These are phyloP conservation scores for Sphenodon punctatus DNA, from an alignment of 2,797 vertebrate species.

Conservation along the genomic window DNA sequence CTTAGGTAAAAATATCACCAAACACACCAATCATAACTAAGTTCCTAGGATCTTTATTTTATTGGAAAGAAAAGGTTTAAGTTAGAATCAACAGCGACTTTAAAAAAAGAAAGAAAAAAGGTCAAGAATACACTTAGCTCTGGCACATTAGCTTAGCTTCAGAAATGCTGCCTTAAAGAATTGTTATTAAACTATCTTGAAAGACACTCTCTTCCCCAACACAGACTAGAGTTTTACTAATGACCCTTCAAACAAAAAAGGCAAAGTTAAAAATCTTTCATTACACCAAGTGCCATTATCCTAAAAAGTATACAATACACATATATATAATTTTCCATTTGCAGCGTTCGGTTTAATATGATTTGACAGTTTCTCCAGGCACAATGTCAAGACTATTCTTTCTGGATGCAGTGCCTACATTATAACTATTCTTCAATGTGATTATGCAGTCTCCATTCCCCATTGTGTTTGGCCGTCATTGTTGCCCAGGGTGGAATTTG, in stretches of 20 bases:
- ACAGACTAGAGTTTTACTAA: background rate
- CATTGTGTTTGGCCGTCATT: background rate
- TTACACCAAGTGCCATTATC: background rate
- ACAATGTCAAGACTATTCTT: background rate
- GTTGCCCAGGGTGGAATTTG: background rate
- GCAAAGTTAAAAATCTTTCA: background rate
- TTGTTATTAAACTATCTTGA: no score
- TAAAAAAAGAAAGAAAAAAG: slow-evolving; percentile 1
- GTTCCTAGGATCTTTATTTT: background rate
- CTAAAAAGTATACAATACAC: background rate
- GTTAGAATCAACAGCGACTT: background rate
- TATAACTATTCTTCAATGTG: background rate
- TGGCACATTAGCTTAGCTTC: no score
- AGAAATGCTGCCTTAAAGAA: no score
- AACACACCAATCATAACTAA: background rate
- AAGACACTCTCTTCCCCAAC: no score
- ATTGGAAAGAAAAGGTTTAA: background rate
- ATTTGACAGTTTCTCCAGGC: slow-evolving; percentile 2
- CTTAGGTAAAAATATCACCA: background rate
- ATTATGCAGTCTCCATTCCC: background rate
- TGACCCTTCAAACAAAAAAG: background rate
- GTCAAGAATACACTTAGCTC: background rate
- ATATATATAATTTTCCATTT: background rate
- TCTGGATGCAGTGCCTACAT: background rate
- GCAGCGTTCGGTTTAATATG: background rate